These are phyloP conservation scores for Paracentrotus lividus DNA, from an alignment of 53 echinoderm and acorn worm species.

Conservation along the genomic window DNA sequence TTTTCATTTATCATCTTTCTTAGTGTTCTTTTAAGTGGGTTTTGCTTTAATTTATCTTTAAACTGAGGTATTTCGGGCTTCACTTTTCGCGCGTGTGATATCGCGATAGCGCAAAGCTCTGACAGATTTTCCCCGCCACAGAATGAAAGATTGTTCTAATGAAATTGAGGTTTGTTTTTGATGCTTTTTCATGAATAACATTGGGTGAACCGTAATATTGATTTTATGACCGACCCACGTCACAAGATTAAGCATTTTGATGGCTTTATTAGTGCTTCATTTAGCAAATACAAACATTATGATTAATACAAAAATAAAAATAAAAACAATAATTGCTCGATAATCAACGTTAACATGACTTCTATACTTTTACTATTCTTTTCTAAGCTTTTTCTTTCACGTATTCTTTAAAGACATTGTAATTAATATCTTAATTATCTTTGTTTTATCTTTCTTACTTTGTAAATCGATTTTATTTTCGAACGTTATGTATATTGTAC, in stretches of 20 bases:
- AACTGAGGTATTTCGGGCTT: background rate
- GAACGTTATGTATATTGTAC: no score
- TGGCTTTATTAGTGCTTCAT: background rate
- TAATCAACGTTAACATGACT: no score
- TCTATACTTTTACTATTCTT: no score
- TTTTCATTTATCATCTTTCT: no score
- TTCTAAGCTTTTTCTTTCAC: no score
- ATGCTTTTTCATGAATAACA: background rate
- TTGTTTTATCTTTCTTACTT: no score
- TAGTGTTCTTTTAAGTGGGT: no score
- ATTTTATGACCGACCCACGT: background rate
- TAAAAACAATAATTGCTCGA: no score
- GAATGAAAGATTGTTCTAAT: background rate
- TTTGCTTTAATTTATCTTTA: background rate
- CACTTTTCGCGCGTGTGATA: constrained; percentile 3
- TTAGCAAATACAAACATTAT: background rate
- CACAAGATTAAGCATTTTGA: background rate
- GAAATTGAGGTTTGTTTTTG: background rate
- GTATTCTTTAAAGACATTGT: no score
- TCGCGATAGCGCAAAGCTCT: background rate
- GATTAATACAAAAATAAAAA: no score
- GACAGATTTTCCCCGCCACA: constrained; percentile 26
- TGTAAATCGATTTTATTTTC: no score
- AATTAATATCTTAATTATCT: no score
- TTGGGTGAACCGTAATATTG: background rate